phyloP scores from a whole-genome alignment of 1,140 invertebrate genomes.

The Plodia interpunctella region DNA sequence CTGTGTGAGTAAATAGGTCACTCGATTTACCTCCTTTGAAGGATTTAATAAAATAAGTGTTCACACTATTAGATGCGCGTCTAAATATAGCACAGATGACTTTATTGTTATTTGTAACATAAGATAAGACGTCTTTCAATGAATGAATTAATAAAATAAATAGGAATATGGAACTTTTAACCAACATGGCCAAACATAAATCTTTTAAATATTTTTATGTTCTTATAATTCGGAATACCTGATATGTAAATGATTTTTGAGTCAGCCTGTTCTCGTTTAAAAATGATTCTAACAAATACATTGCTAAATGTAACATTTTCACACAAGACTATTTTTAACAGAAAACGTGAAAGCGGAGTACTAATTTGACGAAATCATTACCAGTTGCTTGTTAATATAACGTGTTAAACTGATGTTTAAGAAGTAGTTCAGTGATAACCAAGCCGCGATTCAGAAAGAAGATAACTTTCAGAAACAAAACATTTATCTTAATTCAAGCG shows the following conservation, averaged over 20 bases:
- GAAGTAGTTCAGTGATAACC: background rate
- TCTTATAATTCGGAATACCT: no score
- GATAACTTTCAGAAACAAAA: no score
- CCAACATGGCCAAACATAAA: no score
- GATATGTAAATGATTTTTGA: background rate
- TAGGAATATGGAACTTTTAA: no score
- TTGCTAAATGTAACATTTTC: background rate
- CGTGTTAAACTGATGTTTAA: background rate
- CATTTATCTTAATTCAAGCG: no score
- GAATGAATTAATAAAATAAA: no score
- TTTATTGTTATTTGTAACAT: no score
- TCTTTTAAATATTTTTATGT: no score
- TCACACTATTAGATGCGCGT: background rate
- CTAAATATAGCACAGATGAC: background rate
- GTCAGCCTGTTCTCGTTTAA: background rate
- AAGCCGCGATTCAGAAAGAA: background rate
- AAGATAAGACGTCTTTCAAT: no score
- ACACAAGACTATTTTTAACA: background rate
- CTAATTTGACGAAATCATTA: background rate
- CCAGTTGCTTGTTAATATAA: background rate
- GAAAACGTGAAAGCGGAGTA: background rate
- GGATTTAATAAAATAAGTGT: conserved; percentile 4
- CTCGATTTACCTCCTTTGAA: conserved; percentile 7
- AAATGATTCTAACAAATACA: background rate
- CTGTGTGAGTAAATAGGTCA: conserved; percentile 7